Base-by-base conservation (phyloP, 2,888 invertebrate genomes). In the Drosophila parthenogenetica region DNA sequence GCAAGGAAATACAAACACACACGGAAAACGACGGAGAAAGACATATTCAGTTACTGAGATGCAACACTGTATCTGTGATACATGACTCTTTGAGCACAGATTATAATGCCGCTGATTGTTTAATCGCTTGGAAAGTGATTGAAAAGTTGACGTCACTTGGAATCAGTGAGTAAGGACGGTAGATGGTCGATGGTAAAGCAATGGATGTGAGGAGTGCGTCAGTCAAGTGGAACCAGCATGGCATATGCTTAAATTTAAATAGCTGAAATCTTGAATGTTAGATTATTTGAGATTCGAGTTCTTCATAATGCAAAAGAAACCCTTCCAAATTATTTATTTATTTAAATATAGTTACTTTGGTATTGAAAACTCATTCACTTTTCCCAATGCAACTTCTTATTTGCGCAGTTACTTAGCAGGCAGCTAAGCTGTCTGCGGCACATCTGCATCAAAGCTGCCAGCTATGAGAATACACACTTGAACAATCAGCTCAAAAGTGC, bases 121-220 rank as follows among this genome's bases (percentile, higher is more conserved):
- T 85, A 85, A 85, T 85, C 85, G 86, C 83, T 85, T 82, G 85
- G 87, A 85, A 85, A 87, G 85, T 87, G 83, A 85, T 87, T 84
- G 83, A 83, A 83, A 83, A 81, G 81, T 83, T 81, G 82, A 66
- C 48, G 61, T 67, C 67, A 67, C 51, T 35, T 25, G 17, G 13
- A 29, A 42, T 1, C 16, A 42, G 42, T 25, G 37, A 35, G 14
- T 16, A 14, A 32, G 42, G 50, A 54, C 17, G 7, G 14, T 37
- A 35, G 53, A 59, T 54, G 40, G 35, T 51, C 29, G 51, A 40
- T 35, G 46, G 25, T 19, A 7, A 8, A 2, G 16, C 4, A n/a
- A 37, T 29, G 14, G 57, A 57, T 46, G 14, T 19, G 46, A 14
- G 22, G 8, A 46, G 14, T 39, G 46, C 64, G 59, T 39, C 76